Percentiles rank a stretch among this genome's conserved stretches.
Evolutionary conservation across 2,888 invertebrate species (phyloP).

Genomic region (Elysia crispata): DNA sequence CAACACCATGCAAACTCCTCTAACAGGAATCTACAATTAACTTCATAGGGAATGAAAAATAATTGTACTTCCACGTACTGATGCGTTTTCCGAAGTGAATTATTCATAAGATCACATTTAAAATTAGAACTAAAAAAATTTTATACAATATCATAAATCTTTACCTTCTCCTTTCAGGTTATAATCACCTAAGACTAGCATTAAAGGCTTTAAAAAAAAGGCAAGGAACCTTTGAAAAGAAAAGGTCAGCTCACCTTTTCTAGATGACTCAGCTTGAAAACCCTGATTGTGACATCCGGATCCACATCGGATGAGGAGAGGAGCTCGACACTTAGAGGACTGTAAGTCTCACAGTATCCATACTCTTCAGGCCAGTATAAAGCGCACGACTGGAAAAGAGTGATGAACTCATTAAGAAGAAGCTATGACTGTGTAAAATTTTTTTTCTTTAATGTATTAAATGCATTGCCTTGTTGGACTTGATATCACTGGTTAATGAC

Average conservation of each 20-base stretch:
- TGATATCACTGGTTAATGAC: no score
- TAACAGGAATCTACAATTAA: not conserved
- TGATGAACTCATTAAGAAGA: not conserved
- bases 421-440: not conserved
- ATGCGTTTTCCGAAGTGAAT: no score
- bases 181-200: no score
- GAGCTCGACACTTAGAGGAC: conserved; percentile 70
- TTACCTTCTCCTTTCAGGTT: not conserved
- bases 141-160: not conserved
- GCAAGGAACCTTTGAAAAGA: no score
- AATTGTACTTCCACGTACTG: no score
- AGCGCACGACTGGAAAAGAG: conserved; percentile 65
- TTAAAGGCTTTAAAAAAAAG: no score
- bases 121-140: not conserved
- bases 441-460: conserved; percentile 7
- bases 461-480: not conserved
- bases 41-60: no score
- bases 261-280: conserved; percentile 69
- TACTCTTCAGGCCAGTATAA: conserved; percentile 74
- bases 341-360: conserved; percentile 72
- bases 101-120: not conserved
- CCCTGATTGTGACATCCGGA: conserved; percentile 67
- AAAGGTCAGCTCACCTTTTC: conserved; percentile 60
- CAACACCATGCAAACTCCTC: no score
- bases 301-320: conserved; percentile 70